These are phyloP conservation scores for Eueremaeus valkanovi DNA, from an alignment of 2,888 invertebrate species.

Conservation along the genomic window DNA sequence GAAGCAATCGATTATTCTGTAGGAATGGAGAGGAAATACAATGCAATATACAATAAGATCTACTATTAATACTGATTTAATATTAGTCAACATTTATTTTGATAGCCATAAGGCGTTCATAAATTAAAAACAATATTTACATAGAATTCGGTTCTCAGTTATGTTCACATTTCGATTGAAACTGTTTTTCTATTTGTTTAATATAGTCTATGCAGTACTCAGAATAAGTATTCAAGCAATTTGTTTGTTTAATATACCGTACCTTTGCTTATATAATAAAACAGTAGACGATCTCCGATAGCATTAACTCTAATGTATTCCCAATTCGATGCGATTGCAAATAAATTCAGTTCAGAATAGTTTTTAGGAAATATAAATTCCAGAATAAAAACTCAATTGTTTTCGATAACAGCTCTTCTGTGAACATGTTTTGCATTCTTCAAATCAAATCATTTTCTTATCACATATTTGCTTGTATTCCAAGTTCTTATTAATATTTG, in stretches of 20 bases:
- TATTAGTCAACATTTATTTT: neutral
- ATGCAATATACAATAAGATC: no score
- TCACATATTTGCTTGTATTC: neutral
- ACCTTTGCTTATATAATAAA: neutral
- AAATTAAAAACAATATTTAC: neutral
- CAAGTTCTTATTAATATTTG: neutral
- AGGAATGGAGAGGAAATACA: no score
- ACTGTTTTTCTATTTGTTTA: neutral
- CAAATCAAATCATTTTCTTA: neutral
- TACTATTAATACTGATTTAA: neutral
- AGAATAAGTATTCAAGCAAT: neutral
- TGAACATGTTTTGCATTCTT: no score
- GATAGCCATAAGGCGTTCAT: neutral
- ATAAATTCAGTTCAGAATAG: neutral
- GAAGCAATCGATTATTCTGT: neutral
- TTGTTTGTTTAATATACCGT: neutral
- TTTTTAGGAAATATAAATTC: no score
- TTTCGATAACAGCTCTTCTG: neutral
- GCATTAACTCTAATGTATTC: neutral
- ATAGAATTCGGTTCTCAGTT: neutral
- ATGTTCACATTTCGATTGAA: neutral
- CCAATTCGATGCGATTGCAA: neutral
- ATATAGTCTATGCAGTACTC: neutral
- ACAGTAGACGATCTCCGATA: neutral
- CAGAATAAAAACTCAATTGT: neutral